Conservation (phyloP, 2,113 vertebrate genomes). For the Brachyhypopomus occidentalis region DNA sequence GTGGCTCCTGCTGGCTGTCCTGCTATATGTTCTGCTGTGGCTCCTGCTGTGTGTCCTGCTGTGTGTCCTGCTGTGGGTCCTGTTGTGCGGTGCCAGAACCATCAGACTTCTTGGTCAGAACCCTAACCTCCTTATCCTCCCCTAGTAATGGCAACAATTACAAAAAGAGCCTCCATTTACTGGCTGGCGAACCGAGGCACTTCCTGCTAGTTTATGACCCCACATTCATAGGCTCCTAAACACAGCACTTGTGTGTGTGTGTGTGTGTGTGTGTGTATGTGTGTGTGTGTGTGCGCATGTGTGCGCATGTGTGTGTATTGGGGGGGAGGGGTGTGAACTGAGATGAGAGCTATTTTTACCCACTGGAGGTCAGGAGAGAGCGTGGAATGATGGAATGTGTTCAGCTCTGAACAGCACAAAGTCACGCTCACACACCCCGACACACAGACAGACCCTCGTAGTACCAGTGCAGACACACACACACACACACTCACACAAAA, state of each 20-base stretch:
- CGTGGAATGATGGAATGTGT: slow-evolving; percentile 39
- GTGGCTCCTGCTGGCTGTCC: slow-evolving; percentile 65
- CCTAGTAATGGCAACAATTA: slow-evolving; percentile 48
- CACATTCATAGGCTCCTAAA: slow-evolving; percentile 47
- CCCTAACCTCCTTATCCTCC: background rate
- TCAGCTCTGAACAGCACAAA: slow-evolving; percentile 41
- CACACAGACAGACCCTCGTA: slow-evolving; percentile 10
- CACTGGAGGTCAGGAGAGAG: slow-evolving; percentile 26
- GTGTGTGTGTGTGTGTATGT: slow-evolving; percentile 27
- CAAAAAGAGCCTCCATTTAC: slow-evolving; percentile 46
- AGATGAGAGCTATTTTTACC: slow-evolving; percentile 48
- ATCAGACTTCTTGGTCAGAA: slow-evolving; percentile 24
- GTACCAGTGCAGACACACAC: slow-evolving; percentile 2
- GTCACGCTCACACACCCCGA: background rate
- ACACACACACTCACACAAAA: slow-evolving; percentile 14
- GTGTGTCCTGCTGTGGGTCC: too few relatives aligned
- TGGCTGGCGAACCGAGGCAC: slow-evolving; percentile 25
- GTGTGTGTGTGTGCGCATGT: slow-evolving; percentile 43
- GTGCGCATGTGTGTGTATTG: slow-evolving; percentile 5
- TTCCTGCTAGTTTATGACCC: slow-evolving; percentile 48
- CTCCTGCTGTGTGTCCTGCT: too few relatives aligned
- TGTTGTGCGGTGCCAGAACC: too few relatives aligned
- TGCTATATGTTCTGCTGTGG: too few relatives aligned
- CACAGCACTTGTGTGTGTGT: slow-evolving; percentile 42
- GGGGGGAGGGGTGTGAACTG: background rate